Percentiles rank a stretch among this genome's conserved stretches.
Conservation (phyloP, 2,888 invertebrate genomes). For the Syritta pipiens region DNA sequence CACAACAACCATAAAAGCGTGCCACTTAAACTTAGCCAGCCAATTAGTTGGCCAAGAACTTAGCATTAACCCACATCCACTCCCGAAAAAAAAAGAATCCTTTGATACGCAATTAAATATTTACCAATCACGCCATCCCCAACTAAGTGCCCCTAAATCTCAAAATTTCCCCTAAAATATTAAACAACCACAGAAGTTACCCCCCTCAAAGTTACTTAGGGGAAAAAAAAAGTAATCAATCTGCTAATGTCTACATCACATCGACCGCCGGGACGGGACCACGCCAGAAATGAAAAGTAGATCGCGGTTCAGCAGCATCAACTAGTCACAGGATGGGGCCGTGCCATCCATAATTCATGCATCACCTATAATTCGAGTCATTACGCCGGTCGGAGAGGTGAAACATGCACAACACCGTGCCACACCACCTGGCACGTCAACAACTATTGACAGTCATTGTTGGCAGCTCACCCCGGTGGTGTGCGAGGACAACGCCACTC, state of each 20-base stretch:
- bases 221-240: conserved; percentile 46
- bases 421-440: conserved; percentile 29
- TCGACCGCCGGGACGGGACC: too few relatives aligned
- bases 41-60: too few relatives aligned
- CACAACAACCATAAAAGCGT: too few relatives aligned
- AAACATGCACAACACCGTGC: conserved; percentile 20
- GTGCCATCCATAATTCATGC: conserved; percentile 28
- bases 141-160: too few relatives aligned
- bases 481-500: conserved; percentile 7
- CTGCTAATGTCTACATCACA: conserved; percentile 22
- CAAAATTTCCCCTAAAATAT: too few relatives aligned
- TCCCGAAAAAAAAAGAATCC: too few relatives aligned
- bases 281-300: conserved; percentile 50
- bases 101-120: too few relatives aligned
- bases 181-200: too few relatives aligned
- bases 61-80: too few relatives aligned
- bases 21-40: too few relatives aligned
- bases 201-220: too few relatives aligned
- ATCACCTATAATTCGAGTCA: conserved; percentile 42
- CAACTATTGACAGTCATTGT: conserved; percentile 50
- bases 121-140: too few relatives aligned
- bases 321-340: neutral
- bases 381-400: conserved; percentile 38
- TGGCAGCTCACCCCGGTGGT: conserved; percentile 9
- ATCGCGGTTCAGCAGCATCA: conserved; percentile 4